phyloP scores from a whole-genome alignment of 2,888 invertebrate species.

The Leptinotarsa juncta region DNA sequence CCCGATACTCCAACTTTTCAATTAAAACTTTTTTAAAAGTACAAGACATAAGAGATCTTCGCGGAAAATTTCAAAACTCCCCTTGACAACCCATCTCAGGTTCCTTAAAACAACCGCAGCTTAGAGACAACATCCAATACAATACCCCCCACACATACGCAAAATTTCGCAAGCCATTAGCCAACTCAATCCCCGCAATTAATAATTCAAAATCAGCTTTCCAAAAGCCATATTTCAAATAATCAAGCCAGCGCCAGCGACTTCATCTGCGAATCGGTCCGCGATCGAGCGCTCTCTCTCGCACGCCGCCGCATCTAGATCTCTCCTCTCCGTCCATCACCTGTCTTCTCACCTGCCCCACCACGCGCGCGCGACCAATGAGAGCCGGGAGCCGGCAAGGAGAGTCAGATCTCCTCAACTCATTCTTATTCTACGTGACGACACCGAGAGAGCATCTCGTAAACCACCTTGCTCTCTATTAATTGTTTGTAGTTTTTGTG shows the following conservation, averaged over 20 bases:
- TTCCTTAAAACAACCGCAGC: neutral
- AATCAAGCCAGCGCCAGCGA: slow-evolving; percentile 7
- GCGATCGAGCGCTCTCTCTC: slow-evolving; percentile 31
- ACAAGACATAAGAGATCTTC: too few relatives aligned
- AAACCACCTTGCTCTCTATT: slow-evolving; percentile 33
- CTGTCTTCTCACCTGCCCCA: slow-evolving; percentile 61
- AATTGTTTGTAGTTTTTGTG: slow-evolving; percentile 39
- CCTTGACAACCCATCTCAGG: too few relatives aligned
- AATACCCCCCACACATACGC: slow-evolving; percentile 3
- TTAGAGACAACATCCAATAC: neutral
- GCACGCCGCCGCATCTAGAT: slow-evolving; percentile 23
- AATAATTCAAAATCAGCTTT: slow-evolving; percentile 44
- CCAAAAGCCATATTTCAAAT: slow-evolving; percentile 39
- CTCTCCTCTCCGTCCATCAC: slow-evolving; percentile 44
- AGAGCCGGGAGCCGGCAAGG: slow-evolving; percentile 49
- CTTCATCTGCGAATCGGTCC: slow-evolving; percentile 42
- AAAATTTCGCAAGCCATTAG: slow-evolving; percentile 32
- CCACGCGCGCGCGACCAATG: slow-evolving; percentile 56
- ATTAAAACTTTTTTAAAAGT: too few relatives aligned
- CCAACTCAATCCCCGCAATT: slow-evolving; percentile 33
- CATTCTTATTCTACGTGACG: slow-evolving; percentile 55
- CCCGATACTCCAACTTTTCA: too few relatives aligned
- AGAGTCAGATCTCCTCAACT: slow-evolving; percentile 59
- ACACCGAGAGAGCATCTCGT: slow-evolving; percentile 40
- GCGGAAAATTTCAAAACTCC: too few relatives aligned